phyloP scores from a whole-genome alignment of 2,888 invertebrate species.

The Resseliella maxima region DNA sequence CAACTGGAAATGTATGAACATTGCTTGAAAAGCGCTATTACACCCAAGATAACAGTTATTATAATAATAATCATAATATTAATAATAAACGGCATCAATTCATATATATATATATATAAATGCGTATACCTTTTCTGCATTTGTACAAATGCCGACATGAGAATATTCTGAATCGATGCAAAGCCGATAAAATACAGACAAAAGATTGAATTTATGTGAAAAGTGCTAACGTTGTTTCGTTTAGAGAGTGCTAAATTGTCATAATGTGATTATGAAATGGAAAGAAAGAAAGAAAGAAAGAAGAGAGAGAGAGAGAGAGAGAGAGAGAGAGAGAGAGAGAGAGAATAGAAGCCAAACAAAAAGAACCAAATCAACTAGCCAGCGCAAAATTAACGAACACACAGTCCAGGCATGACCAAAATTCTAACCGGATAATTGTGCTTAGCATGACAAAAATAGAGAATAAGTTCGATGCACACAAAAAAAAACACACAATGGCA shows the following conservation, averaged over 20 bases:
- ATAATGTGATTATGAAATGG: neutral
- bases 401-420: neutral
- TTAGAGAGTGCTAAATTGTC: neutral
- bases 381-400: neutral
- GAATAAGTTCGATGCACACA: neutral
- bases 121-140: neutral
- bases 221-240: slow-evolving; percentile 28
- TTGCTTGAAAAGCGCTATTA: neutral
- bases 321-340: no score
- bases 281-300: neutral
- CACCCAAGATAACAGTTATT: neutral
- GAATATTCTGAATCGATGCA: neutral
- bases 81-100: neutral
- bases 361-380: no score
- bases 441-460: slow-evolving; percentile 19
- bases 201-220: slow-evolving; percentile 1
- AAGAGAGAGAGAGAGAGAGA: no score
- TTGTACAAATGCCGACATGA: neutral
- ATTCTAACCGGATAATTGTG: neutral
- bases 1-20: slow-evolving; percentile 20
- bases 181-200: slow-evolving; percentile 17
- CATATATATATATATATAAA: neutral
- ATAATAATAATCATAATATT: neutral
- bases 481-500: neutral
- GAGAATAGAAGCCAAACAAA: no score